Evolutionary conservation across 35 echinoderm and acorn worm species (phyloP), one percentile per base, ranked within the genome.

Genomic region (Nesometra sesokonis): DNA sequence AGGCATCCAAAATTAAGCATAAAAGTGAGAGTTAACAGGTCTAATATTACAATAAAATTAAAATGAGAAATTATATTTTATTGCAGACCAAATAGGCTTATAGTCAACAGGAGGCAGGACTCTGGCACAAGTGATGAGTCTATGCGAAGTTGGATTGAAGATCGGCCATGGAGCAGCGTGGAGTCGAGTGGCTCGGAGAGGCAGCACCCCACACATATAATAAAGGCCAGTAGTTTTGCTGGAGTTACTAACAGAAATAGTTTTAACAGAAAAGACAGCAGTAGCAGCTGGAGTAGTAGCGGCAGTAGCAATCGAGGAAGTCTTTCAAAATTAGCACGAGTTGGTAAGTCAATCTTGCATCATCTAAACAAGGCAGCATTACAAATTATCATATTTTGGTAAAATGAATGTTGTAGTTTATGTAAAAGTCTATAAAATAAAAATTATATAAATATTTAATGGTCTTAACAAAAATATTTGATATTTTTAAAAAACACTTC

Each of bases 151-250:
- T 91, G 89, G 81, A 90, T 93, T 46, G 89, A 94, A 84, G 92
- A 93, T 34, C 90, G 96, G 0, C 96, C 96, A 5, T 99, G 96
- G 96, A 99, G 96, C 57, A 99, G 96, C 31, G 96, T 99, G 46
- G 96, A 99, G 57, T 94, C 92, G 0, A 99, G 96, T 52, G 96
- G 96, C 0, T 99, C 96, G 11, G 96, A 99, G 46, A 76, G 91
- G 43, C 96, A 93, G 0, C 85, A 87, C 30, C 88, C 92, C 13
- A 90, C 96, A 33, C 92, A 88, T n/a, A 90, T 99, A 36, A 99
- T 93, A 57, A 99, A 99, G 76, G 96, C 96, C 21, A 99, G 96
- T 84, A 99, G 96, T 77, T 99, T 99, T 77, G 96, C 92, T 29
- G 96, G 96, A 9, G 83, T 82, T 35, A 87, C 89, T 29, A 88